These are phyloP conservation scores for Corynorhinus townsendii DNA, from an alignment of 2,113 vertebrate genomes.

Conservation along the genomic window DNA sequence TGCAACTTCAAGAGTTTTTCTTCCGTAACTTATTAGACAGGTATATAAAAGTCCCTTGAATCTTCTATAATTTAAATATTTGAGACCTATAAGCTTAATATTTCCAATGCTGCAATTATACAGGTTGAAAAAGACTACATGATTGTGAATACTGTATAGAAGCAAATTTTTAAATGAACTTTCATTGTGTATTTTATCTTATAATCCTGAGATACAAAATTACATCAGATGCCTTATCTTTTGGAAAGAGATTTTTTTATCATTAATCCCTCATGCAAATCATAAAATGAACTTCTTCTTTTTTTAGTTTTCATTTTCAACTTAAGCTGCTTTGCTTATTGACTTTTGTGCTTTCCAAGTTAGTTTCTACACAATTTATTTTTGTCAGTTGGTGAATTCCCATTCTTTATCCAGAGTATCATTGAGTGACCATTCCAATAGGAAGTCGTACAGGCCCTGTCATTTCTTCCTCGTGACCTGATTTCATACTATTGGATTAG, in stretches of 20 bases:
- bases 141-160: conserved; percentile 66
- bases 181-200: conserved; percentile 71
- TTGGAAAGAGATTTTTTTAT: conserved; percentile 51
- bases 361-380: conserved; percentile 50
- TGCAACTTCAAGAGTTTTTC: neutral
- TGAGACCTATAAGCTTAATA: conserved; percentile 33
- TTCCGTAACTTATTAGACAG: neutral
- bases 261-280: conserved; percentile 77
- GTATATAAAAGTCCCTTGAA: neutral
- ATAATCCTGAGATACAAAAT: conserved; percentile 77
- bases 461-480: conserved; percentile 33
- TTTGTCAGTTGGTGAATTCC: conserved; percentile 46
- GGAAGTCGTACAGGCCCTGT: neutral
- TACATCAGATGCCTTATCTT: conserved; percentile 71
- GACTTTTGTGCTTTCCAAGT: conserved; percentile 64
- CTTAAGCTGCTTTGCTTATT: conserved; percentile 73
- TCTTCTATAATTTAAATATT: conserved; percentile 25
- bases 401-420: neutral
- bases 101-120: conserved; percentile 63
- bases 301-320: conserved; percentile 52
- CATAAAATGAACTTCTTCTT: conserved; percentile 57
- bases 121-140: conserved; percentile 68
- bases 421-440: neutral
- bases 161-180: conserved; percentile 75
- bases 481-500: conserved; percentile 18